These are phyloP conservation scores for Muraenolepis orangiensis DNA, from an alignment of 2,797 vertebrate species.

Conservation along the genomic window DNA sequence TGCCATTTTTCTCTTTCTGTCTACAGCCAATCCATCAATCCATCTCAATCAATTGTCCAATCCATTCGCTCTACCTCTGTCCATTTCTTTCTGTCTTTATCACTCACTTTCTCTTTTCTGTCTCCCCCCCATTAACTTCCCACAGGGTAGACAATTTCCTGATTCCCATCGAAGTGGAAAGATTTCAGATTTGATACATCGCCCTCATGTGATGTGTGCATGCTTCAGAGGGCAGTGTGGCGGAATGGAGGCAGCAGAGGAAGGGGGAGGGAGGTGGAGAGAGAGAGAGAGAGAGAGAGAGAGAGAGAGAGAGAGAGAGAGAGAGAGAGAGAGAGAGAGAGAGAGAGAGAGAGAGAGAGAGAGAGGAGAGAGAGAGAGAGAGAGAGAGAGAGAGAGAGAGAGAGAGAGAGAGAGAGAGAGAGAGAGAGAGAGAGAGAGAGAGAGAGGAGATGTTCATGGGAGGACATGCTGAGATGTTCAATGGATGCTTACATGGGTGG, in stretches of 20 bases:
- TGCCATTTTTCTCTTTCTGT: constrained; percentile 22
- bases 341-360: background rate
- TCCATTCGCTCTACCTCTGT: constrained; percentile 25
- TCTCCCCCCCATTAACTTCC: constrained; percentile 55
- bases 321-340: background rate
- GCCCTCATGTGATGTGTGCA: constrained; percentile 49
- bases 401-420: background rate
- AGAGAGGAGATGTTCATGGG: background rate
- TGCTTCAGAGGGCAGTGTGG: constrained; percentile 41
- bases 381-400: background rate
- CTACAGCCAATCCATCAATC: constrained; percentile 24
- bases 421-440: background rate
- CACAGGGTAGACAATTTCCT: constrained; percentile 62
- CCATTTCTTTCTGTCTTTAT: background rate
- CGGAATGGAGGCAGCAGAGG: constrained; percentile 25
- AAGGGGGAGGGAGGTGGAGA: background rate
- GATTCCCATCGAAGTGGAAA: constrained; percentile 70
- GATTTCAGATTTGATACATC: constrained; percentile 68
- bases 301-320: background rate
- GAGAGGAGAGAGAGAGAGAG: background rate
- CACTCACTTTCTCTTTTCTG: constrained; percentile 18
- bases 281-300: background rate
- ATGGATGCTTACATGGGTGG: background rate
- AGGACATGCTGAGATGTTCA: background rate
- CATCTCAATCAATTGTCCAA: constrained; percentile 45